Conservation (phyloP, 2,888 invertebrate species). For the Spialia ferax region DNA sequence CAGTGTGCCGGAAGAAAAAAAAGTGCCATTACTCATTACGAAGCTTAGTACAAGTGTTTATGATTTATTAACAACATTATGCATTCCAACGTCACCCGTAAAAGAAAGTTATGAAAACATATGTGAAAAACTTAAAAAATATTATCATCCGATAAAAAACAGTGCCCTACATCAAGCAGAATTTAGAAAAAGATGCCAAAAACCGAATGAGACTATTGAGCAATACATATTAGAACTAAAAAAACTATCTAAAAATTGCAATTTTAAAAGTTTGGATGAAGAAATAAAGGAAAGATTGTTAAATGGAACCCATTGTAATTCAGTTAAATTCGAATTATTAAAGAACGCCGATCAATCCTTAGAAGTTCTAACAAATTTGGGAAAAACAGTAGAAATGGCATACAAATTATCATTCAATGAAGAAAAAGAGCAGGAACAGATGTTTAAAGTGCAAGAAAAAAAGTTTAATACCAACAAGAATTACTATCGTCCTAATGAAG, state of each 20-base stretch:
- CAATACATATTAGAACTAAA: not conserved
- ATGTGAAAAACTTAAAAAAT: not conserved
- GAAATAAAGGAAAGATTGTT: constrained; percentile 5
- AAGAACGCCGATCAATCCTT: not conserved
- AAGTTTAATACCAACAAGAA: not conserved
- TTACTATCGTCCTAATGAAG: not conserved
- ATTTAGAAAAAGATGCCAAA: not conserved
- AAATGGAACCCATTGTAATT: not conserved
- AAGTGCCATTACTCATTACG: not conserved
- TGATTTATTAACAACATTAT: not conserved
- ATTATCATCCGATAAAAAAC: not conserved
- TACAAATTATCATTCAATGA: not conserved
- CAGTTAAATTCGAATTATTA: constrained; percentile 6
- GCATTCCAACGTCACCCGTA: not conserved
- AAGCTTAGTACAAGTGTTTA: not conserved
- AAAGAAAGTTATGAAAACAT: not conserved
- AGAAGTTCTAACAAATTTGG: not conserved
- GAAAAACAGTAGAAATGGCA: not conserved
- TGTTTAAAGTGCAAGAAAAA: not conserved
- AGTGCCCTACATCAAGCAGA: not conserved
- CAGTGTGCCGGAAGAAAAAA: not conserved
- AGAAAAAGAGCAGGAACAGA: not conserved
- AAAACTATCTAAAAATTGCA: constrained; percentile 6
- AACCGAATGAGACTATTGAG: not conserved
- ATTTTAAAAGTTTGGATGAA: constrained; percentile 3